Conservation (phyloP, 2,113 vertebrate species). For the Globicephala melas region DNA sequence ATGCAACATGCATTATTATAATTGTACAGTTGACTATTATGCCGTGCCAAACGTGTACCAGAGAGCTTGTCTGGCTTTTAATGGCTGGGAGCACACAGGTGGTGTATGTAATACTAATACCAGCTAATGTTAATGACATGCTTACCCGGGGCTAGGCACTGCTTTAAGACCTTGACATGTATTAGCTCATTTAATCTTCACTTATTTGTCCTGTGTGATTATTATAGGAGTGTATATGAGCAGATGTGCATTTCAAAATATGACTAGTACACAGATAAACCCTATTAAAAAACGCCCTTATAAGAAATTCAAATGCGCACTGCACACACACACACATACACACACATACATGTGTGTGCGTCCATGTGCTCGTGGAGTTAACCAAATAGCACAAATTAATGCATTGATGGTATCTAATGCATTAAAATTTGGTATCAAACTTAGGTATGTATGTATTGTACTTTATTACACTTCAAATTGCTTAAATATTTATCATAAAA, state of each 20-base stretch:
- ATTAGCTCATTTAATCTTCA: background rate
- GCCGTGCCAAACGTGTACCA: background rate
- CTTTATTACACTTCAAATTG: background rate
- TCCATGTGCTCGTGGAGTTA: background rate
- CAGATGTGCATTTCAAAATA: slow-evolving; percentile 2
- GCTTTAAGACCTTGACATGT: background rate
- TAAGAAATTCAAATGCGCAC: background rate
- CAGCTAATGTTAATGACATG: background rate
- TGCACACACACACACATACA: fast-evolving
- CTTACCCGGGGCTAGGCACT: background rate
- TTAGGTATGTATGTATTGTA: background rate
- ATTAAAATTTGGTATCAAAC: background rate
- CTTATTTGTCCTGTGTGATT: background rate
- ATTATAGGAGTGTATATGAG: background rate
- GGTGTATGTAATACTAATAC: background rate
- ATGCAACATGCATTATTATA: too few species aligned
- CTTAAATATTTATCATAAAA: slow-evolving; percentile 13
- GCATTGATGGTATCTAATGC: background rate
- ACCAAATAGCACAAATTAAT: background rate
- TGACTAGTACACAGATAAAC: background rate
- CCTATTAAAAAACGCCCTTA: background rate
- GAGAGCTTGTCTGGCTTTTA: background rate
- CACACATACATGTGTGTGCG: fast-evolving
- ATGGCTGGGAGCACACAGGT: background rate
- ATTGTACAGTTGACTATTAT: background rate